Evolutionary conservation across 2,113 vertebrate genomes (phyloP).

Genomic region (Sus scrofa): T2T-Sscrofa CM000824.6:178537501-178538000

Average conservation of each 20-base stretch:
- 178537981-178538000: neutral
- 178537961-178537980: neutral
- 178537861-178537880: conserved; percentile 3
- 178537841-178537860: conserved; percentile 29
- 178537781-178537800: neutral
- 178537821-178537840: neutral
- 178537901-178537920: conserved; percentile 32
- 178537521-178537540: neutral
- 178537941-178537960: neutral
- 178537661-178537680: neutral
- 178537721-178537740: neutral
- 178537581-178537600: neutral
- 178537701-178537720: neutral
- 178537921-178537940: neutral
- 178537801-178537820: neutral
- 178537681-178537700: neutral
- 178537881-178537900: neutral
- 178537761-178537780: neutral
- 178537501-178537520: conserved; percentile 25
- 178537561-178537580: neutral
- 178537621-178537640: neutral
- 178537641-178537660: neutral
- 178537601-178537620: neutral
- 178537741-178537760: neutral
- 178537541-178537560: conserved; percentile 30